Conservation (phyloP, 2,888 invertebrate species). For the Rhagonycha fulva region DNA sequence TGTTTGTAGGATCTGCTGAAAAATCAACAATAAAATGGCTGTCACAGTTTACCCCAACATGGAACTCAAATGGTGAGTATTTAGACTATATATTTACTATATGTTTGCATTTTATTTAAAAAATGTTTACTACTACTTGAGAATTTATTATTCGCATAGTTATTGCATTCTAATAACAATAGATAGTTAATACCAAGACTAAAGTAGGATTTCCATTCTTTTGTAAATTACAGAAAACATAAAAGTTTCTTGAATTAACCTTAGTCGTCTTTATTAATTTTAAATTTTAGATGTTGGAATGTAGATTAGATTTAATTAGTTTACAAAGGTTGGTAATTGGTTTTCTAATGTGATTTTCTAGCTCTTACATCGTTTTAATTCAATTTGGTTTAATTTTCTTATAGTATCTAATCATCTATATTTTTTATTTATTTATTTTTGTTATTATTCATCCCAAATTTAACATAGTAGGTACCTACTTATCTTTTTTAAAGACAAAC, state of each 20-base stretch:
- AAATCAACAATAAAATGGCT: conserved; percentile 44
- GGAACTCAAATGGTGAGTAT: conserved; percentile 53
- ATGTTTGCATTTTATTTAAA: not conserved
- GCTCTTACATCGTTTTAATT: not conserved
- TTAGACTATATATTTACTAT: not conserved
- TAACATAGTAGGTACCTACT: too few relatives aligned
- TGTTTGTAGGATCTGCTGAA: conserved; percentile 41
- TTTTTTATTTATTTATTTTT: too few relatives aligned
- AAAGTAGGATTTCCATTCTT: not conserved
- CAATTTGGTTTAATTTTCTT: not conserved
- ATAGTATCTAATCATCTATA: not conserved
- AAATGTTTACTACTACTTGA: not conserved
- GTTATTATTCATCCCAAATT: too few relatives aligned
- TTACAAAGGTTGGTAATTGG: not conserved
- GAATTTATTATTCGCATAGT: not conserved
- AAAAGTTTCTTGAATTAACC: not conserved
- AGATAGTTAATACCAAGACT: not conserved
- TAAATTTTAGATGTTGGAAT: not conserved
- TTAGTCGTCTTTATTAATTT: not conserved
- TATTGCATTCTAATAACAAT: not conserved
- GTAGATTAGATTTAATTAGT: not conserved
- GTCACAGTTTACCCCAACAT: conserved; percentile 54
- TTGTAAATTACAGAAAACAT: not conserved
- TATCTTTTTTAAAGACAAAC: too few relatives aligned
- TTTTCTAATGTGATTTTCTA: not conserved